These are phyloP conservation scores for Festucalex cinctus DNA, from an alignment of 2,113 vertebrate genomes.

Conservation along the genomic window DNA sequence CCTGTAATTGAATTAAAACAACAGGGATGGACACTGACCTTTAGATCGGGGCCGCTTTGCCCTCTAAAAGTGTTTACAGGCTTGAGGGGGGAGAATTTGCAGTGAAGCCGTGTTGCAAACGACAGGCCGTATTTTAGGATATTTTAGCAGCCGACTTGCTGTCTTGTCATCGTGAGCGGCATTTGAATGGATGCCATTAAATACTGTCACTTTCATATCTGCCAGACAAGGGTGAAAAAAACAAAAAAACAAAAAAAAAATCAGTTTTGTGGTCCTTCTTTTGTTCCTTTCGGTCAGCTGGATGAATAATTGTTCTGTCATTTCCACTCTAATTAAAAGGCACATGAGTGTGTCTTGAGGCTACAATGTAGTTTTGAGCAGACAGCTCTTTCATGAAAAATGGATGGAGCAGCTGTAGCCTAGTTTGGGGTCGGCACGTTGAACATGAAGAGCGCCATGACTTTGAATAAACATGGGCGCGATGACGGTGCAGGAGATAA, in stretches of 20 bases:
- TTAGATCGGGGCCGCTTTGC: slow-evolving; percentile 50
- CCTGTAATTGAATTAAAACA: slow-evolving; percentile 71
- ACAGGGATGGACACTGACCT: slow-evolving; percentile 68
- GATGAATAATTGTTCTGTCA: slow-evolving; percentile 60
- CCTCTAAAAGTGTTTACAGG: slow-evolving; percentile 59
- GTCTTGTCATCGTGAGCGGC: slow-evolving; percentile 13
- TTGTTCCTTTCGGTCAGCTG: slow-evolving; percentile 34
- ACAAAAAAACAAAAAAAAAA: slow-evolving; percentile 6
- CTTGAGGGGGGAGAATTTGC: slow-evolving; percentile 13
- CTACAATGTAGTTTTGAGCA: slow-evolving; percentile 52
- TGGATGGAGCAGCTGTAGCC: slow-evolving; percentile 50
- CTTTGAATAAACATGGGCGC: slow-evolving; percentile 44
- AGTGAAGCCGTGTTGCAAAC: slow-evolving; percentile 22
- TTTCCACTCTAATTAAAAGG: slow-evolving; percentile 57
- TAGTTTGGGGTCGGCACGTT: slow-evolving; percentile 32
- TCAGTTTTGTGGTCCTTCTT: slow-evolving; percentile 2
- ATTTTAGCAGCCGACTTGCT: slow-evolving; percentile 20
- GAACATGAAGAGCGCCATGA: slow-evolving; percentile 36
- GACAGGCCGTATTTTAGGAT: slow-evolving; percentile 26
- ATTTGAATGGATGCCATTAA: slow-evolving; percentile 11
- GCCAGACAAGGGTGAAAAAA: slow-evolving; percentile 6
- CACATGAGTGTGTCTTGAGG: slow-evolving; percentile 52
- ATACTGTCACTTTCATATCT: slow-evolving; percentile 11
- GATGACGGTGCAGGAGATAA: slow-evolving; percentile 14
- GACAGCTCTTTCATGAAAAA: slow-evolving; percentile 60